Evolutionary conservation across 35 echinoderm and acorn worm genomes (phyloP).

Genomic region (Lytechinus pictus): DNA sequence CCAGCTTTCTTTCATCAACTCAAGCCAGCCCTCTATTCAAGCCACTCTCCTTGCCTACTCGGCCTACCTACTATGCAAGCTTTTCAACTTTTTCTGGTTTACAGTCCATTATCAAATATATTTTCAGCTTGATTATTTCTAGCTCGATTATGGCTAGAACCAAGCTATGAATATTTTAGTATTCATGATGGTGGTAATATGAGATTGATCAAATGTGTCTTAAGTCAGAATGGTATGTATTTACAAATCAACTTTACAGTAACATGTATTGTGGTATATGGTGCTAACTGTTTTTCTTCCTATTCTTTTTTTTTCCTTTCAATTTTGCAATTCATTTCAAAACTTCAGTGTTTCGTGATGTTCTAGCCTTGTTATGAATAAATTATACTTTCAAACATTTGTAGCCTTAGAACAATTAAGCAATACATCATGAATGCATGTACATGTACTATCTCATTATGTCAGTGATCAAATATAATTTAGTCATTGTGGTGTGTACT

Average conservation of each 20-base stretch:
- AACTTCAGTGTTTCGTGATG: neutral
- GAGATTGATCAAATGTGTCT: slow-evolving; percentile 4
- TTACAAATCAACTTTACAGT: neutral
- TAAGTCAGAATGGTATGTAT: neutral
- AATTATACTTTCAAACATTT: neutral
- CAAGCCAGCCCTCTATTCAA: no score
- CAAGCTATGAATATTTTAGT: no score
- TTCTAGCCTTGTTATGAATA: neutral
- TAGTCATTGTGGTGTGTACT: neutral
- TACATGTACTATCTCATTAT: neutral
- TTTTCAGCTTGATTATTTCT: neutral
- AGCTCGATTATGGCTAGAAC: neutral
- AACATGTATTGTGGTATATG: neutral
- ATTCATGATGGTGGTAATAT: neutral
- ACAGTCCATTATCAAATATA: neutral
- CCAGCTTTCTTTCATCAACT: no score
- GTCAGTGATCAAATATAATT: neutral
- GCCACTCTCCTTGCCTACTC: no score
- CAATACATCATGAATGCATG: neutral
- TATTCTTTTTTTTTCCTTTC: slow-evolving; percentile 6
- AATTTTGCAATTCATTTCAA: neutral
- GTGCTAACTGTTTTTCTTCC: neutral
- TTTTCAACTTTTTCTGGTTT: no score
- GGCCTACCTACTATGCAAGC: no score
- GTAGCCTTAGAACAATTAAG: neutral